phyloP scores from a whole-genome alignment of 2,113 vertebrate species.

The Grammomys dolichurus region DNA sequence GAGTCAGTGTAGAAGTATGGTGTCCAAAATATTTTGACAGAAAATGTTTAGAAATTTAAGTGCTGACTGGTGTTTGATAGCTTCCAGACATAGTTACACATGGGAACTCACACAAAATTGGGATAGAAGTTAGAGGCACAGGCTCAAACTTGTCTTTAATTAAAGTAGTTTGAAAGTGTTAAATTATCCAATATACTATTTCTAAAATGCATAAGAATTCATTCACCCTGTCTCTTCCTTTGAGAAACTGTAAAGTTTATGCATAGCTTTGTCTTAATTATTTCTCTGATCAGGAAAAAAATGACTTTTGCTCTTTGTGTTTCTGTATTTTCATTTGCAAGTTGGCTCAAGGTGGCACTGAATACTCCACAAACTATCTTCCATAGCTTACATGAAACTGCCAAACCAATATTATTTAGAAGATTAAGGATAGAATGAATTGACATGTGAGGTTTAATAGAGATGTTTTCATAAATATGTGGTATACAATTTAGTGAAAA shows the following conservation, averaged over 20 bases:
- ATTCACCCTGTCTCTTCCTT: neutral
- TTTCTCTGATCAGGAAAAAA: neutral
- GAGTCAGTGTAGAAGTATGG: neutral
- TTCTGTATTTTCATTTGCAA: conserved; percentile 58
- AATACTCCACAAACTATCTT: neutral
- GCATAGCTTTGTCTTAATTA: conserved; percentile 11
- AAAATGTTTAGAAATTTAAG: neutral
- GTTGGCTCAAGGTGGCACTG: neutral
- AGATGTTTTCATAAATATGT: conserved; percentile 33
- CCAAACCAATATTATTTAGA: neutral
- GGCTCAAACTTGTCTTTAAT: conserved; percentile 44
- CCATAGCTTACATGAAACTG: neutral
- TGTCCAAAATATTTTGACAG: conserved; percentile 34
- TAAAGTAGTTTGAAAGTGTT: conserved; percentile 24
- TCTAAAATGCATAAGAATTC: conserved; percentile 3
- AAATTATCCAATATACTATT: conserved; percentile 36
- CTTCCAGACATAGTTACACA: conserved; percentile 11
- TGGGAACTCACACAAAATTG: conserved; percentile 44
- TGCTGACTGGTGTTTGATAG: neutral
- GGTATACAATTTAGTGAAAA: neutral
- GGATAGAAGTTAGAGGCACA: conserved; percentile 42
- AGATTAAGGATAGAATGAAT: neutral
- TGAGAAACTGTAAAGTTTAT: conserved; percentile 8
- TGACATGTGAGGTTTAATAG: neutral
- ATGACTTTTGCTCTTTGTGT: neutral